Base-by-base conservation (phyloP, 2,888 invertebrate genomes). In the Acrocera orbiculus region DNA sequence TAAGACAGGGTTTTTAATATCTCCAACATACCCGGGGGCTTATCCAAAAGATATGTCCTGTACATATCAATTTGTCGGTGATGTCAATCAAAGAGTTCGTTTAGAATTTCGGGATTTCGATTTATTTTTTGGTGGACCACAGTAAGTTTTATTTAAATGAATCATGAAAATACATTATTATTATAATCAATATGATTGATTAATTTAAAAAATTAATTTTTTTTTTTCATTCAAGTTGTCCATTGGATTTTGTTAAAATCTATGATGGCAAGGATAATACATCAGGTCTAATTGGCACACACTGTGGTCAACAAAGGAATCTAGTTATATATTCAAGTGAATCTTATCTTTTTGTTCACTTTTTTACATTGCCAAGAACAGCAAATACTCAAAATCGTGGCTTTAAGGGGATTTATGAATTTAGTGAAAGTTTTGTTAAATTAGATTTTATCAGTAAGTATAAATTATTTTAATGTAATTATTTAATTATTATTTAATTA, bases 1-100 rank as follows among this genome's bases (percentile, higher is more conserved):
- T 51, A 75, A 76, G 53, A 77, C 76, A 43, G 96, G 96, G 34
- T 72, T 76, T 53, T 78, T 98, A 51, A 68, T 90, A 52, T 92
- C 96, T 38, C 95, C 96, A 41, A 98, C 98, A 41, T 98, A 98
- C 69, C 98, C 98, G 41, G 98, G 98, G 47, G 81, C 90, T 51
- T 99, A 98, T 67, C 96, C 98, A 46, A 95, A 95, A 66, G 85
- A 90, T 63, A 73, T 93, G 53, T 71, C 70, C 49, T 96, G 95
- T 69, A 76, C 77, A 63, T 92, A 90, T 64, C 79, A 83, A 63
- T 87, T 98, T 65, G 73, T 82, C 51, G 96, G 96, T 33, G 73
- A 75, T 54, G 70, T 74, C 31, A 82, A 83, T 35, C 90, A 96
- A 64, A 68, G 96, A 54, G 85, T 96, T 48, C 77, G 92, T 44